Evolutionary conservation across 2,888 invertebrate genomes (phyloP), one percentile per base, ranked within the genome.

Genomic region (Elmis aenea): DNA sequence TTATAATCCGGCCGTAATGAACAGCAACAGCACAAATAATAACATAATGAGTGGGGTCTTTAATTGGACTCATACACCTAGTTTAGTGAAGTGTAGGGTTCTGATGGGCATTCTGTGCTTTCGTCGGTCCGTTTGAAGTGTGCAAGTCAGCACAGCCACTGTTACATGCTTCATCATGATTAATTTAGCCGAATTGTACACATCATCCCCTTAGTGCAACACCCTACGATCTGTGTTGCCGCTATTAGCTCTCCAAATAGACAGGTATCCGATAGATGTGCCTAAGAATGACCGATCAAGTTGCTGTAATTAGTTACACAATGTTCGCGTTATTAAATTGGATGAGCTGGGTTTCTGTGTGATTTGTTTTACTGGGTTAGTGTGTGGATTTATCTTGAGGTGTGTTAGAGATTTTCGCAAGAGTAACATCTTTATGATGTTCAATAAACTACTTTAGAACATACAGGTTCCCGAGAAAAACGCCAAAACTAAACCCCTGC

Each of bases 131-230:
- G 41, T 58, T 54, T 55, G 52, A 55, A 51, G 42, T 46, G 35
- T 43, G 50, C 49, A 40, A 49, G 50, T 52, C 50, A 52, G 32
- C 42, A 35, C 33, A 40, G 46, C 45, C 48, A 50, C 48, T 46
- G 49, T 56, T 56, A 58, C 54, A 54, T 58, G 57, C 59, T 52
- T 55, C 58, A 58, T 60, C 57, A 54, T 58, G 57, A 60, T 62
- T 61, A 59, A 60, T 61, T 61, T 57, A 54, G 38, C 35, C 30
- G 42, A 43, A 51, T 55, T 53, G 43, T 52, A 43, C 45, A 29
- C 43, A 51, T 49, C 52, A 54, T 53, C 51, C 45, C 48, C 35
- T 8, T 8, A 5, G 31, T 38, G 14, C 16, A 33, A 34, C 35
- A 42, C 38, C 42, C 38, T 35, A n/a, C n/a, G n/a, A n/a, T n/a